phyloP scores from a whole-genome alignment of 2,888 invertebrate species.

The Pollenia labialis region DNA sequence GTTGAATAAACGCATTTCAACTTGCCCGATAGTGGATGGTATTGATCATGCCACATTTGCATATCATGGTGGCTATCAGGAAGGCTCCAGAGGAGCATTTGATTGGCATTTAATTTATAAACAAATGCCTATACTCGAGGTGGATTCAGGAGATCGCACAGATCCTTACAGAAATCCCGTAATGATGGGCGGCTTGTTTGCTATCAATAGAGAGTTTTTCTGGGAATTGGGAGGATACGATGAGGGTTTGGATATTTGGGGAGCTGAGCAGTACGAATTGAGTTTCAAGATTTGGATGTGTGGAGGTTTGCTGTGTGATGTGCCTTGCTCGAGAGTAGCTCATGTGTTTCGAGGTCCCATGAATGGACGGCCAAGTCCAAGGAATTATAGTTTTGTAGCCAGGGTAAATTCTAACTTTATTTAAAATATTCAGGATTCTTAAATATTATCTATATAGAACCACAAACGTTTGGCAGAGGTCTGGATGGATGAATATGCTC shows the following conservation, averaged over 20 bases:
- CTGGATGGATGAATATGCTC: conserved; percentile 99
- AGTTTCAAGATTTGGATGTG: conserved; percentile 99
- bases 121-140: conserved; percentile 88
- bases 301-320: conserved; percentile 94
- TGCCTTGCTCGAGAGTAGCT: conserved; percentile 96
- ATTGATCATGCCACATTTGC: conserved; percentile 84
- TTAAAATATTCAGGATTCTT: not conserved
- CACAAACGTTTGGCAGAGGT: conserved; percentile 94
- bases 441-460: conserved; percentile 86
- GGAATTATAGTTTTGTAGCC: conserved; percentile 69
- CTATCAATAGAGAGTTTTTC: conserved; percentile 94
- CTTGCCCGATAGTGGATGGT: conserved; percentile 90
- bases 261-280: conserved; percentile 98
- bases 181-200: conserved; percentile 99
- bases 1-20: conserved; percentile 91
- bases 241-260: conserved; percentile 96
- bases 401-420: conserved; percentile 57
- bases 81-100: conserved; percentile 71
- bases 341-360: conserved; percentile 91
- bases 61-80: conserved; percentile 67
- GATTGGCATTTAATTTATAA: conserved; percentile 84
- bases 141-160: conserved; percentile 76
- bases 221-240: conserved; percentile 98
- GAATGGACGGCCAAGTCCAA: conserved; percentile 40
- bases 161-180: conserved; percentile 89